Evolutionary conservation across 2,113 vertebrate species (phyloP).

Genomic region (Charadrius vociferus): DNA sequence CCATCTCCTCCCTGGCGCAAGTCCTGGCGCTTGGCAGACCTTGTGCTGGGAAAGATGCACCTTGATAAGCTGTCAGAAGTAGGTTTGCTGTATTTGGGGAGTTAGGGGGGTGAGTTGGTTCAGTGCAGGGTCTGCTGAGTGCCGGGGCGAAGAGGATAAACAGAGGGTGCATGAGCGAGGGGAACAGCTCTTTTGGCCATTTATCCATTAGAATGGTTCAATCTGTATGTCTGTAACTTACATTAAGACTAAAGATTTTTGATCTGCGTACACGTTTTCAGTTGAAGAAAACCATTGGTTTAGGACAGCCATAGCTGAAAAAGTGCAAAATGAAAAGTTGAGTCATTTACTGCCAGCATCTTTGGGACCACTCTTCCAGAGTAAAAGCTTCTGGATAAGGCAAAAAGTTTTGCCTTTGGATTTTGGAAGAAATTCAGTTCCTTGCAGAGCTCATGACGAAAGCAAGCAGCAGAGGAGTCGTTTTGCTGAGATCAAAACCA

Average conservation of each 20-base stretch:
- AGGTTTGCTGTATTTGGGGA: background rate
- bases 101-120: background rate
- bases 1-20: background rate
- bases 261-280: background rate
- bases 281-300: background rate
- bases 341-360: background rate
- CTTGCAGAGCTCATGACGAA: background rate
- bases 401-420: background rate
- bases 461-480: background rate
- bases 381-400: background rate
- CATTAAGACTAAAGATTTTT: background rate
- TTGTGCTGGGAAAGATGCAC: background rate
- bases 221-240: background rate
- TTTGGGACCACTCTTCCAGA: background rate
- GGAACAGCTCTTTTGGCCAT: background rate
- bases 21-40: background rate
- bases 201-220: background rate
- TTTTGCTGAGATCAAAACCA: background rate
- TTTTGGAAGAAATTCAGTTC: background rate
- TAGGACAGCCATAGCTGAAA: background rate
- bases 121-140: background rate
- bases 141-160: background rate
- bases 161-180: rapidly evolving
- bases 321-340: background rate
- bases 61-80: background rate